Evolutionary conservation across 2,113 vertebrate species (phyloP), one percentile per base, ranked within the genome.

Genomic region (Neogobius melanostomus): DNA sequence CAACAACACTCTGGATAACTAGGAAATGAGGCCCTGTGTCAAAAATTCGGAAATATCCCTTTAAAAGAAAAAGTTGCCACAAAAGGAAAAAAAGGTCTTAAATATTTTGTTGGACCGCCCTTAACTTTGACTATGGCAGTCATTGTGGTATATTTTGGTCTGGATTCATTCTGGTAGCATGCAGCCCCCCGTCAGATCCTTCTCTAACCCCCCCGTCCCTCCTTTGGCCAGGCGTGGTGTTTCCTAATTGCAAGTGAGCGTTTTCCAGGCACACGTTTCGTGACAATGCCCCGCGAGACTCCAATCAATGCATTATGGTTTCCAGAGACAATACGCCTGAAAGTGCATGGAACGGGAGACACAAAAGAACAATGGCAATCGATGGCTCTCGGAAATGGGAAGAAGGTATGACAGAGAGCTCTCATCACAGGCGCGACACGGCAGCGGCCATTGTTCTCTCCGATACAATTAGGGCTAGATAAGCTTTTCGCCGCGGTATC

Each of bases 401-500:
- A 78, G 75, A 71, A 63, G 80, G 78, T 75, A 85, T 80, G 83
- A 88, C 51, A 8, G 74, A 84, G 80, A 64, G 73, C 63, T 80
- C 68, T 60, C 53, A 84, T 83, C 79, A 73, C 71, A 77, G 80
- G 71, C 44, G 66, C 51, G 68, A 48, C 69, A 53, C 28, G 28
- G 65, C 36, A 43, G 72, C 81, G 77, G 79, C 70, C 77, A 77
- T 82, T 87, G 82, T 74, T 73, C 71, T 79, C 79, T 76, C 76
- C 79, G 81, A 75, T 79, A 83, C 86, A 89, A 88, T 90, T 88
- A 88, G 72, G 71, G 75, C 14, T 46, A 85, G 83, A 89, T 86
- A 85, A 87, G 81, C 81, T 65, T 42, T 66, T 86, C 68, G 77
- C 71, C 69, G 71, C 14, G 50, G 70, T 74, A 71, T 84, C 85